A percentile compares a stretch with the other conserved stretches of the same genome.
phyloP scores from a whole-genome alignment of 2,113 vertebrate species.

The Laterallus jamaicensis region DNA sequence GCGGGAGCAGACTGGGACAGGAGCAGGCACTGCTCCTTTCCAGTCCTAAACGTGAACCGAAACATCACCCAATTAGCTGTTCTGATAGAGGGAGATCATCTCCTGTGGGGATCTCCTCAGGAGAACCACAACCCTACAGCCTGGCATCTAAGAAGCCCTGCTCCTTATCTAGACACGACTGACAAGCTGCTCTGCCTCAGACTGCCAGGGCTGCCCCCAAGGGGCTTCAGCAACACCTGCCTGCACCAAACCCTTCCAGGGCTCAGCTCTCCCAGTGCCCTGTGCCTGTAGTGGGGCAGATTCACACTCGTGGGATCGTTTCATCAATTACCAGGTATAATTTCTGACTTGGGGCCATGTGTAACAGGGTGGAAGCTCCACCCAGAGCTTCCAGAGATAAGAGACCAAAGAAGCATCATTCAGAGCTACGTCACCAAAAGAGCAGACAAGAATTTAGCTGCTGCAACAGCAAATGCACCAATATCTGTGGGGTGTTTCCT shows the following conservation, averaged over 20 bases:
- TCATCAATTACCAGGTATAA: neutral
- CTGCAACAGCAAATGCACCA: neutral
- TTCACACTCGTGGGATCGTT: neutral
- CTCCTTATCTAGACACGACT: no score
- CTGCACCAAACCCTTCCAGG: neutral
- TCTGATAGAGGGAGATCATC: accelerated
- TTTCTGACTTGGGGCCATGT: neutral
- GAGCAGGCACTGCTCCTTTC: no score
- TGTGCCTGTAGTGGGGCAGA: neutral
- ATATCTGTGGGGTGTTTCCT: neutral
- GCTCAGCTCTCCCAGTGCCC: neutral
- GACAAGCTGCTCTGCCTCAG: neutral
- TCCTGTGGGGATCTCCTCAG: neutral
- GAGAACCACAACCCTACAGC: neutral
- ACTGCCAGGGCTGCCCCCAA: neutral
- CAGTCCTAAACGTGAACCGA: no score
- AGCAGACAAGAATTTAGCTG: neutral
- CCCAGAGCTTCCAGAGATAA: neutral
- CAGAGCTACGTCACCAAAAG: neutral
- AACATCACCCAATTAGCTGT: no score
- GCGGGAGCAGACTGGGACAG: no score
- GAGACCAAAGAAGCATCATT: neutral
- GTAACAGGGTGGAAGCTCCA: neutral
- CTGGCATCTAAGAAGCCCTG: accelerated
- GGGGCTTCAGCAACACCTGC: accelerated